Percentiles rank a stretch among this genome's conserved stretches.
Evolutionary conservation across 2,113 vertebrate species (phyloP).

Genomic region (Tragelaphus strepsiceros): DNA sequence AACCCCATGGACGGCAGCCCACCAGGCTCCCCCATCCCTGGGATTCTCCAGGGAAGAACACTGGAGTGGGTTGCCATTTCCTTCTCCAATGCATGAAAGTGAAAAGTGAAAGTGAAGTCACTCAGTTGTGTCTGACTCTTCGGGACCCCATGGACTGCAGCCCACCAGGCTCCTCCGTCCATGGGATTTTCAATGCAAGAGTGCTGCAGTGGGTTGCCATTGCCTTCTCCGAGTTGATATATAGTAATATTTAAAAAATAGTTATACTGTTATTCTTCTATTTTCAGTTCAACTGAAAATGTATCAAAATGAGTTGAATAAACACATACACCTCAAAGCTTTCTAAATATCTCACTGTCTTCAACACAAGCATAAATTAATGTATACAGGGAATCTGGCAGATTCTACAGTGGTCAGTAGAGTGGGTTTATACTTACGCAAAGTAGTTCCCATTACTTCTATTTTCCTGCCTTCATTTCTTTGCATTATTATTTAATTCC

Average conservation of each 20-base stretch:
- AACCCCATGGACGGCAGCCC: too few species aligned
- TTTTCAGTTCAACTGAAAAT: neutral
- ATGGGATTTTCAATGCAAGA: too few species aligned
- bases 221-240: too few species aligned
- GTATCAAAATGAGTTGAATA: neutral
- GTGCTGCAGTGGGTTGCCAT: too few species aligned
- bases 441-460: neutral
- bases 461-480: neutral
- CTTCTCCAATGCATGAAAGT: too few species aligned
- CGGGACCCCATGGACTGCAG: rapidly evolving
- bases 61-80: too few species aligned
- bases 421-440: neutral
- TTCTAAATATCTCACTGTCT: neutral
- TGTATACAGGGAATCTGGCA: neutral
- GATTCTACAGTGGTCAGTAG: neutral
- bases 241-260: neutral
- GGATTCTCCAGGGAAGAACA: too few species aligned
- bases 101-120: too few species aligned
- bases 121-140: too few species aligned
- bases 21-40: too few species aligned
- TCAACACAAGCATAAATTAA: neutral
- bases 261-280: neutral
- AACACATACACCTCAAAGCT: neutral
- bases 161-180: too few species aligned
- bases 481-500: neutral